Conservation (phyloP, 2,113 vertebrate genomes). For the Lutjanus erythropterus region DNA sequence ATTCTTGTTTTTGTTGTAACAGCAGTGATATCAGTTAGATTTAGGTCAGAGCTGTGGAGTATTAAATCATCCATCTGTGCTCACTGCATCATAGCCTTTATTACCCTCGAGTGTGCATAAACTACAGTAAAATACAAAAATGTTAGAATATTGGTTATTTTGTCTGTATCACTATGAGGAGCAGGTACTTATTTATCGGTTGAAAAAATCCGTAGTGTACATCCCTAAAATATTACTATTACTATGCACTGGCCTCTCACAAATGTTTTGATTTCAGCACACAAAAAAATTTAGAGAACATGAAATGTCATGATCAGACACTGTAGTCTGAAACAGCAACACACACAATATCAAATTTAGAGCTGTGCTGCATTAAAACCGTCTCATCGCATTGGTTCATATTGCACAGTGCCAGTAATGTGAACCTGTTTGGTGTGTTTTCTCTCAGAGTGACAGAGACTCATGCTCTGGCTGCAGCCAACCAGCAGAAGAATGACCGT, state of each 20-base stretch:
- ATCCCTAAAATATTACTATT: background rate
- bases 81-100: too few relatives aligned
- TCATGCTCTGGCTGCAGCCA: constrained; percentile 92
- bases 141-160: too few relatives aligned
- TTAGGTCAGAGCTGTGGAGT: too few relatives aligned
- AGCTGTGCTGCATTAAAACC: background rate
- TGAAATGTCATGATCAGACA: background rate
- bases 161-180: too few relatives aligned
- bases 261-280: background rate
- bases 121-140: too few relatives aligned
- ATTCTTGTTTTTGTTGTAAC: too few relatives aligned
- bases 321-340: background rate
- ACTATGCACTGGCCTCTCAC: background rate
- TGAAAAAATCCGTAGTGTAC: too few relatives aligned
- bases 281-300: background rate
- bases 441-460: constrained; percentile 89
- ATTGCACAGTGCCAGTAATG: background rate
- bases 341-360: background rate
- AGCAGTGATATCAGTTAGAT: too few relatives aligned
- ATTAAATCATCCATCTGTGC: too few relatives aligned
- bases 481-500: constrained; percentile 93
- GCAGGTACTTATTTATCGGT: too few relatives aligned
- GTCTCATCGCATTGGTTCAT: background rate
- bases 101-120: too few relatives aligned
- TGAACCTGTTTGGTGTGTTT: background rate